Evolutionary conservation across 92 coral and sea anemone genomes (phyloP), one percentile per base, ranked within the genome.

Genomic region (Scolanthus callimorphus): DNA sequence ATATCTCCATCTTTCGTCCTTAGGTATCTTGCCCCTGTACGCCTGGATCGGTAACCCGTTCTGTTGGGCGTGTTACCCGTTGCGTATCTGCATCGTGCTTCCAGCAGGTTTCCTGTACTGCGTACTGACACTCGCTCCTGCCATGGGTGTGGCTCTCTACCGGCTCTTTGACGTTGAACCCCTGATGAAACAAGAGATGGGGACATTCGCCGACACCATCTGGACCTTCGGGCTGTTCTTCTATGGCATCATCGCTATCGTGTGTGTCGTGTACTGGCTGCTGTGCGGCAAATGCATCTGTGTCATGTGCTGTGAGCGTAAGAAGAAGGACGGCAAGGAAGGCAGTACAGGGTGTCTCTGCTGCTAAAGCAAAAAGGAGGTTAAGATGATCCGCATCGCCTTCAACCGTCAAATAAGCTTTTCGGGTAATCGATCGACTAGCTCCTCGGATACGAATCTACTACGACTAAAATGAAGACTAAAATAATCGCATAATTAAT

Each of bases 211-310:
- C 22, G 75, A 78, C 58, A 92, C 98, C 51, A 80, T 92, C 47
- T 92, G 98, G 98, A 79, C 94, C 55, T 88, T 92, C 59, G 98
- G 98, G 13, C 29, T 92, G 79, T 84, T 92, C 70, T 92, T 92
- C 77, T 92, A 85, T 73, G 96, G 86, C 31, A 84, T 92, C 37
- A 67, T 86, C n/a, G 73, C 81, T 48, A 66, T 92, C 29, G 49
- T 92, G 11, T 47, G 59, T 20, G 51, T 76, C 3, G 59, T 84
- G 27, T 87, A 87, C 55, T 82, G 85, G 79, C 76, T 84, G 38
- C 70, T 77, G 50, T 87, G 96, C 44, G 90, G 96, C 57, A 82
- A 82, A 34, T 82, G 88, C 46, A 50, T 82, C 23, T 81, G 87
- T 27, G 65, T 52, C 9, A 41, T 81, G 39, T 82, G 82, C 55